A percentile compares a stretch with the other conserved stretches of the same genome.
Conservation (phyloP, 2,888 invertebrate species). For the Scaptomyza polygonia region DNA sequence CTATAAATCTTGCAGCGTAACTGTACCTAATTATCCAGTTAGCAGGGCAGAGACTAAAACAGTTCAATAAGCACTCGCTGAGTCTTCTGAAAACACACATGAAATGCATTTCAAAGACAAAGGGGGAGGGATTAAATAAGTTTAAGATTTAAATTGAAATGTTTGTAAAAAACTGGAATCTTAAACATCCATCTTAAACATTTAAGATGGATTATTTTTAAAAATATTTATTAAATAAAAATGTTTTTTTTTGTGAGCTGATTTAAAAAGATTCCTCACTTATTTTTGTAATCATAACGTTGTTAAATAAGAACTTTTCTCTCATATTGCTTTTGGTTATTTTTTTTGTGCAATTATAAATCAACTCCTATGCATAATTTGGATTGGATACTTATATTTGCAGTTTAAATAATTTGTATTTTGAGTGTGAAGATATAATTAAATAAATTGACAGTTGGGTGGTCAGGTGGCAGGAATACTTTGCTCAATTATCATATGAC, state of each 20-base stretch:
- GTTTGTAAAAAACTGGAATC: background rate
- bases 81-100: slow-evolving; percentile 1
- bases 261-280: too few species aligned
- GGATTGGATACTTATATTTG: background rate
- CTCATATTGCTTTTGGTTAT: background rate
- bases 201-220: too few species aligned
- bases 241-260: too few species aligned
- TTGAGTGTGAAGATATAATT: slow-evolving; percentile 24
- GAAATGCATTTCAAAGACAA: slow-evolving; percentile 11
- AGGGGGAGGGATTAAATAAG: slow-evolving; percentile 6
- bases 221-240: too few species aligned
- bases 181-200: too few species aligned
- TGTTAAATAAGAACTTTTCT: background rate
- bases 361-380: background rate
- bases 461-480: slow-evolving; percentile 9
- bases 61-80: slow-evolving; percentile 32
- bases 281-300: background rate
- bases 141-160: background rate
- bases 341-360: background rate
- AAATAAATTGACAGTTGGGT: background rate
- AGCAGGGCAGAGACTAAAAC: slow-evolving; percentile 2
- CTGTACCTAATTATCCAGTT: slow-evolving; percentile 41
- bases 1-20: slow-evolving; percentile 47
- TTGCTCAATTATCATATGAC: slow-evolving; percentile 52
- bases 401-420: background rate